Base-by-base conservation (phyloP, 2,888 invertebrate genomes). In the Clistopyga incitator region DNA sequence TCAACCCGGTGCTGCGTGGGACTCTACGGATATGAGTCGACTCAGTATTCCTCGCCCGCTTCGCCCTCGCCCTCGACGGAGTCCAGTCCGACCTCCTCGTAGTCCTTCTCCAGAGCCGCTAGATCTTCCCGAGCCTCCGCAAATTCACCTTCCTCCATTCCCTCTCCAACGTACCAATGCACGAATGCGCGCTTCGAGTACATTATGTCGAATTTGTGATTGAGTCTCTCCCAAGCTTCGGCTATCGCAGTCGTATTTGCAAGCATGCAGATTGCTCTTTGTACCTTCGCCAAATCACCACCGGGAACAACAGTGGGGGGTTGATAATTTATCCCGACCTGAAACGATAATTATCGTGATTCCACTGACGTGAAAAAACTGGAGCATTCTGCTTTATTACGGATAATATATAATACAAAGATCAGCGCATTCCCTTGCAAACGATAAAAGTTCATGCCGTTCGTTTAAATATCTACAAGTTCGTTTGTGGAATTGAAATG, bases 151-250 rank as follows among this genome's bases (percentile, higher is more conserved):
- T 94, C 94, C 86, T 94, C 94, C 94, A 95, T 95, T 85, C 95
- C 95, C 87, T 95, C 95, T 13, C 94, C 94, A 42, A 94, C 94
- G 88, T 95, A 95, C 95, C 95, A 95, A 88, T 95, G 95, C 76
- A 95, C 95, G 88, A 95, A 95, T 42, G 95, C 95, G 65, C 95
- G 91, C 91, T 95, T 95, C 86, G 95, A 94, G 90, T 95, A 95
- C 94, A 95, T 95, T 82, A 95, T 92, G 89, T 95, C 95, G 88
- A 95, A 95, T 91, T 95, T 95, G 92, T 95, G 95, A 90, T 95
- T 95, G 50, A 95, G 93, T 81, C 95, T 93, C 68, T 94, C 94
- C 95, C 95, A 95, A 50, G 95, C 95, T 87, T 95, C 95, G n/a
- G 95, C 95, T 85, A 95, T 95, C 84, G 95, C 95, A 23, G 95